phyloP scores from a whole-genome alignment of 2,888 invertebrate genomes.

The Anagyrus pseudococci region DNA sequence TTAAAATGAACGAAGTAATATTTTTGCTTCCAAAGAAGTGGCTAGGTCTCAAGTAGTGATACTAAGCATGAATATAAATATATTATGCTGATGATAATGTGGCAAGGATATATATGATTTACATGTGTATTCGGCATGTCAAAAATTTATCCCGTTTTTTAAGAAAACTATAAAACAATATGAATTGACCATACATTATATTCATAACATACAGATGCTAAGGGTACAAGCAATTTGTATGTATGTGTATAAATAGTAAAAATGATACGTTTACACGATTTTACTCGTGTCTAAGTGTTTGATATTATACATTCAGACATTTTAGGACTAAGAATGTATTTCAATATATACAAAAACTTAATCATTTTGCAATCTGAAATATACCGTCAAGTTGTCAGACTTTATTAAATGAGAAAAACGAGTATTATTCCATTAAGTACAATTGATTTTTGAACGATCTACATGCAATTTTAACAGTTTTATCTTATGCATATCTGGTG shows the following conservation, averaged over 20 bases:
- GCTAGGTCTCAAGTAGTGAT: too few species aligned
- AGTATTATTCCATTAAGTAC: slow-evolving; percentile 35
- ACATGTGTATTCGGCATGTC: too few species aligned
- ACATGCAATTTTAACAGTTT: slow-evolving; percentile 38
- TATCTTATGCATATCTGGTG: slow-evolving; percentile 42
- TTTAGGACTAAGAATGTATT: slow-evolving; percentile 31
- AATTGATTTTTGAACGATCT: slow-evolving; percentile 38
- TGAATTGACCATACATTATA: too few species aligned
- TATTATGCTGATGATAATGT: too few species aligned
- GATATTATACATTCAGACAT: slow-evolving; percentile 31
- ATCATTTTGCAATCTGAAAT: slow-evolving; percentile 11
- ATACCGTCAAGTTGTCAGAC: slow-evolving; percentile 19
- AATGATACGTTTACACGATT: slow-evolving; percentile 18
- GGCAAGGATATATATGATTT: too few species aligned
- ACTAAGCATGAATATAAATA: too few species aligned
- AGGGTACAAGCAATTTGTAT: too few species aligned
- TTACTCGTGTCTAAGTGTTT: slow-evolving; percentile 34
- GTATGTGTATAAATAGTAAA: background rate
- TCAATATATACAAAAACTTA: slow-evolving; percentile 10
- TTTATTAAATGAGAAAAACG: slow-evolving; percentile 20
- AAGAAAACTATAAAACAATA: too few species aligned
- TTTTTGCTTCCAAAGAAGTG: too few species aligned
- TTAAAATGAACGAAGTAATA: slow-evolving; percentile 9
- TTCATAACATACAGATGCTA: too few species aligned
- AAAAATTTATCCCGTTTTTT: too few species aligned